Conservation (phyloP, 2,113 vertebrate genomes). For the Lepisosteus osseus region DNA sequence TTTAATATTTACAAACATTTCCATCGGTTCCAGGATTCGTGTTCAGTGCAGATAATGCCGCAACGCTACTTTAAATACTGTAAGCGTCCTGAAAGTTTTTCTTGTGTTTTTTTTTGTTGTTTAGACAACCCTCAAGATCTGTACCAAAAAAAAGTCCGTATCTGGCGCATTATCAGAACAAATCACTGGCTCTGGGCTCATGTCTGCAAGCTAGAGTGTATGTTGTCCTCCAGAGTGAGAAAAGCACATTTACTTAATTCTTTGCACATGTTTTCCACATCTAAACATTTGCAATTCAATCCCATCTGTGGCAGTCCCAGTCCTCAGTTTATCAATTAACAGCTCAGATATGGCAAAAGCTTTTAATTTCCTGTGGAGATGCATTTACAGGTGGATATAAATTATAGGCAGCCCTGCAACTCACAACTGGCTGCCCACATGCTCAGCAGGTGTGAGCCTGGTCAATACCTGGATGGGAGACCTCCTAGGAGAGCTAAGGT, state of each 20-base stretch:
- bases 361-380: too few relatives aligned
- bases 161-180: conserved; percentile 51
- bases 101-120: conserved; percentile 44
- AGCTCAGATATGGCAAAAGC: conserved; percentile 10
- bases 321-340: conserved; percentile 36
- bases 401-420: too few relatives aligned
- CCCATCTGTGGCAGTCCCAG: conserved; percentile 49
- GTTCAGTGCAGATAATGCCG: conserved; percentile 56
- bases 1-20: conserved; percentile 32
- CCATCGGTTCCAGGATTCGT: conserved; percentile 32
- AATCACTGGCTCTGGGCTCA: conserved; percentile 52
- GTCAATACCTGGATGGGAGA: too few relatives aligned
- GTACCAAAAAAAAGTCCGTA: conserved; percentile 42
- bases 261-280: conserved; percentile 33
- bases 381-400: too few relatives aligned
- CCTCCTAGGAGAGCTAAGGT: too few relatives aligned
- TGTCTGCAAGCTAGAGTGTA: conserved; percentile 42
- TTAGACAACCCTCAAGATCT: conserved; percentile 16
- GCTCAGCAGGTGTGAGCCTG: too few relatives aligned
- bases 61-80: conserved; percentile 8
- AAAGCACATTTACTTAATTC: conserved; percentile 25
- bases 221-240: conserved; percentile 23
- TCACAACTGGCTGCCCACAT: too few relatives aligned
- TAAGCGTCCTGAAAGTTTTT: conserved; percentile 37
- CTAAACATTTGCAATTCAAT: conserved; percentile 43